Conservation (phyloP, 2,797 vertebrate species). For the Adrianichthys oophorus region DNA sequence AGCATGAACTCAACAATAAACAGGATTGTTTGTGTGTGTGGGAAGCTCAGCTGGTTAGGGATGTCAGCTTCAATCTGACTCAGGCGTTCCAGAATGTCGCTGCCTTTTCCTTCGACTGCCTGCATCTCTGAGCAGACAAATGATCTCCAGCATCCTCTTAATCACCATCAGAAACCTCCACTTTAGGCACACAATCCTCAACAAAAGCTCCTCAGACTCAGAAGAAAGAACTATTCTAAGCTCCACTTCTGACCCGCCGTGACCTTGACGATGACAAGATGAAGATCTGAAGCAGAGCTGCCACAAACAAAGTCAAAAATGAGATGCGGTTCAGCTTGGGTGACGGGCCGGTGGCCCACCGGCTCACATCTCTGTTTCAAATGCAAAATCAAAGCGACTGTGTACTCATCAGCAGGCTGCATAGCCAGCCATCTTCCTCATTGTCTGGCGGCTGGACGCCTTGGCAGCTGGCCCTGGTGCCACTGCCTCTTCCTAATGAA, state of each 20-base stretch:
- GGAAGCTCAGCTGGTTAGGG: conserved; percentile 54
- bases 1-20: conserved; percentile 56
- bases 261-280: conserved; percentile 46
- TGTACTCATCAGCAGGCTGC: conserved; percentile 60
- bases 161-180: conserved; percentile 38
- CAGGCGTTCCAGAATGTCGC: conserved; percentile 37
- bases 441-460: conserved; percentile 56
- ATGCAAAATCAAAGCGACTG: conserved; percentile 62
- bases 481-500: conserved; percentile 58
- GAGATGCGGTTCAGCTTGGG: conserved; percentile 46
- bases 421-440: conserved; percentile 40
- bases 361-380: conserved; percentile 60
- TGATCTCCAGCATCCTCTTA: conserved; percentile 36
- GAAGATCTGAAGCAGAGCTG: conserved; percentile 45
- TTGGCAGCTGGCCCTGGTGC: conserved; percentile 59
- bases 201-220: conserved; percentile 18
- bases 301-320: conserved; percentile 44
- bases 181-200: conserved; percentile 28
- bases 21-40: conserved; percentile 49
- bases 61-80: conserved; percentile 61
- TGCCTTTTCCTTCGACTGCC: conserved; percentile 24
- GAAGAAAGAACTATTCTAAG: conserved; percentile 32
- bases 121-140: conserved; percentile 21
- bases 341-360: conserved; percentile 52
- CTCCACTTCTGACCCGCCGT: conserved; percentile 24